A percentile compares a stretch with the other conserved stretches of the same genome.
These are phyloP conservation scores for Salmo trutta DNA, from an alignment of 2,797 vertebrate genomes.

Conservation along the genomic window DNA sequence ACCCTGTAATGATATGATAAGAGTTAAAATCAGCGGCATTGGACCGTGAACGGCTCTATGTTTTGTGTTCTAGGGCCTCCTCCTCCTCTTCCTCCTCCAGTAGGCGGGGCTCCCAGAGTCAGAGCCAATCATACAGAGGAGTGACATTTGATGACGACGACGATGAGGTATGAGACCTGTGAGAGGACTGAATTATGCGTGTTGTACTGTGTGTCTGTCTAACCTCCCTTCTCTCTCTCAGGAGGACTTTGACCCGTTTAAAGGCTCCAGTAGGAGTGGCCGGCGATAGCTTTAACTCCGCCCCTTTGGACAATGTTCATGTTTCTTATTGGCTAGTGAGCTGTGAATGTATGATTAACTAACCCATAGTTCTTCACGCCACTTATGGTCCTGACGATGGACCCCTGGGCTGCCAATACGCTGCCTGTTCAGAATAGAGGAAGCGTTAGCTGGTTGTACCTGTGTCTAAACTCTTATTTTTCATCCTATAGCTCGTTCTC, in stretches of 20 bases:
- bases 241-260: constrained; percentile 76
- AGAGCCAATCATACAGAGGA: constrained; percentile 70
- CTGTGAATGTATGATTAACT: neutral
- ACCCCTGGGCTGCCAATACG: neutral
- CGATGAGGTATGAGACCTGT: constrained; percentile 56
- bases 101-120: constrained; percentile 67
- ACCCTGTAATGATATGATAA: too few relatives aligned
- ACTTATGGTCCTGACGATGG: neutral
- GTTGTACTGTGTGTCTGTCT: neutral
- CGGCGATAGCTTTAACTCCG: constrained; percentile 48
- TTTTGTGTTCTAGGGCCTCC: constrained; percentile 44
- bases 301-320: neutral
- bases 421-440: neutral
- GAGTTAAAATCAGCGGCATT: too few relatives aligned
- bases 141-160: constrained; percentile 71
- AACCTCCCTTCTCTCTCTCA: constrained; percentile 36
- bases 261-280: constrained; percentile 50
- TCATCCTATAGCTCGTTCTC: too few relatives aligned
- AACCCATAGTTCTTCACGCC: neutral
- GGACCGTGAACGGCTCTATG: neutral
- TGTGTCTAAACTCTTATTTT: too few relatives aligned
- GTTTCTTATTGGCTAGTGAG: neutral
- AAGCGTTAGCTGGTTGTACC: too few relatives aligned
- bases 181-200: constrained; percentile 17
- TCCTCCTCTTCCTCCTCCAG: constrained; percentile 44